Percentiles rank a stretch among this genome's conserved stretches.
Conservation (phyloP, 1,140 invertebrate species). For the Archivesica marissinica region DNA sequence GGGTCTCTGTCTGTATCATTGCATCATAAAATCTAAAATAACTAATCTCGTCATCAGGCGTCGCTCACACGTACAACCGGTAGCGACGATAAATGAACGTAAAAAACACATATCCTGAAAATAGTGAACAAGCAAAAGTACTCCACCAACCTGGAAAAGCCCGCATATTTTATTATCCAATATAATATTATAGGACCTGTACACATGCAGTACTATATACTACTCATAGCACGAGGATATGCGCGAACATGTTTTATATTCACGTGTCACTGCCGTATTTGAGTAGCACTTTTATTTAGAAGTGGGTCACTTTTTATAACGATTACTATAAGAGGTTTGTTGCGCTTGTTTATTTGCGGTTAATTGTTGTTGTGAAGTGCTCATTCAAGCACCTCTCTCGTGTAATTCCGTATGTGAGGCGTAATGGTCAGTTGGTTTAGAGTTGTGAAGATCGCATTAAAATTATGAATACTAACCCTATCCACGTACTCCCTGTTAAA, state of each 20-base stretch:
- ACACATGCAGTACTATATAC: neutral
- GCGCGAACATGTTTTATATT: neutral
- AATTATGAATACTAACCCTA: no score
- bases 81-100: no score
- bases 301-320: neutral
- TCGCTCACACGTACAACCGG: no score
- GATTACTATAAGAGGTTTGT: conserved; percentile 20
- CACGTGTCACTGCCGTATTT: neutral
- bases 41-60: no score
- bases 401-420: no score
- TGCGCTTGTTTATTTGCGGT: conserved; percentile 14
- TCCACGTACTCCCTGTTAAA: no score
- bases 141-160: conserved; percentile 21
- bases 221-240: neutral
- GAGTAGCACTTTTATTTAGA: neutral
- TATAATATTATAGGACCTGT: neutral
- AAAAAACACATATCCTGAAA: neutral
- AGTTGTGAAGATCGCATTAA: no score
- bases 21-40: no score
- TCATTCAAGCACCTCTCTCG: neutral
- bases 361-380: neutral
- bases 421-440: no score
- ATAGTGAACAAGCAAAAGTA: neutral
- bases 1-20: no score
- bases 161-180: conserved; percentile 6